Conservation (phyloP, 2,797 vertebrate species). For the Kryptolebias ocellatus region DNA sequence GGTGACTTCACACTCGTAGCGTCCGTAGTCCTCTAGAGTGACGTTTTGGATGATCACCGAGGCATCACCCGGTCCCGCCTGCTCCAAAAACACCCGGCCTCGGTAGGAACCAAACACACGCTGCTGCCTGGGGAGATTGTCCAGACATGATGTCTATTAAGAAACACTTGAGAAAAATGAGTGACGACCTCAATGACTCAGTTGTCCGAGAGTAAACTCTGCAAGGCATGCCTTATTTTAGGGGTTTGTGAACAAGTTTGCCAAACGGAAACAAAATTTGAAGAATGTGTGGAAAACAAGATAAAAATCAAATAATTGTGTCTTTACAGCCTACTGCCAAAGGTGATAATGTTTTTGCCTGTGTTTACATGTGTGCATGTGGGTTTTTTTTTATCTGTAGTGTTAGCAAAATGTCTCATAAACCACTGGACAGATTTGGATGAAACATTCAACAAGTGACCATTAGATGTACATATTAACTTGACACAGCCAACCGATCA, state of each 20-base stretch:
- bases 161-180: background rate
- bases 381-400: no score
- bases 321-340: no score
- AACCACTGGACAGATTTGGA: no score
- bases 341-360: no score
- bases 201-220: background rate
- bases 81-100: slow-evolving; percentile 88
- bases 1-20: slow-evolving; percentile 95
- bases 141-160: slow-evolving; percentile 1
- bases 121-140: slow-evolving; percentile 74
- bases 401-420: no score
- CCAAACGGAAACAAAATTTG: no score
- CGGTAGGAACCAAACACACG: slow-evolving; percentile 87
- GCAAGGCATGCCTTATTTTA: background rate
- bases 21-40: slow-evolving; percentile 93
- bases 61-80: slow-evolving; percentile 86
- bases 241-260: background rate
- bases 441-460: no score
- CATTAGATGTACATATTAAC: no score
- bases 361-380: no score
- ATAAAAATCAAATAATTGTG: no score
- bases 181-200: background rate
- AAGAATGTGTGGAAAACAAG: no score
- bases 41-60: slow-evolving; percentile 93
- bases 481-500: no score